Evolutionary conservation across 1,140 invertebrate species (phyloP).

Genomic region (Heliconius hermathena): DNA sequence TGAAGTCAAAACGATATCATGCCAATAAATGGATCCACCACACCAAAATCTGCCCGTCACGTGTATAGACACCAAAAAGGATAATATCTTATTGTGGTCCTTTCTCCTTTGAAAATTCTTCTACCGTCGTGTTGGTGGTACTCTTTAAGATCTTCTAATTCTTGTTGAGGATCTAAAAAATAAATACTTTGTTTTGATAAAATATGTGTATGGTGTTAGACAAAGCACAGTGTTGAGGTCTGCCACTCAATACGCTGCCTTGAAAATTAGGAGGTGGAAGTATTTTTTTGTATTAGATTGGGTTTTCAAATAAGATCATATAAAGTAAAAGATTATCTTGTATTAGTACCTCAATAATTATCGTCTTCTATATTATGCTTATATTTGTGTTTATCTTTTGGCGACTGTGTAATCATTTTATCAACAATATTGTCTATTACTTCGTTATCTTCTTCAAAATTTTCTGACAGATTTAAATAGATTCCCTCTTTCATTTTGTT

Average conservation of each 20-base stretch:
- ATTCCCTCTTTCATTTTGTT: slow-evolving; percentile 42
- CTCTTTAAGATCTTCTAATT: slow-evolving; percentile 62
- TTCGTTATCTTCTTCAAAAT: slow-evolving; percentile 24
- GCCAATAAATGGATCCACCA: slow-evolving; percentile 62
- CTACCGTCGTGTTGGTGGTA: slow-evolving; percentile 59
- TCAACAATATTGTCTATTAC: slow-evolving; percentile 53
- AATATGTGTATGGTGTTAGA: too few species aligned
- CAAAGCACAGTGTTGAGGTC: too few species aligned
- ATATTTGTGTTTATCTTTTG: slow-evolving; percentile 57
- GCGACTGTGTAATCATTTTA: slow-evolving; percentile 56
- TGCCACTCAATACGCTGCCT: too few species aligned
- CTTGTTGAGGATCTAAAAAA: slow-evolving; percentile 62
- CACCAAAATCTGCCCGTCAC: slow-evolving; percentile 74
- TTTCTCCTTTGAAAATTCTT: slow-evolving; percentile 64
- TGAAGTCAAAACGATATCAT: slow-evolving; percentile 66
- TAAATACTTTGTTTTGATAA: background rate
- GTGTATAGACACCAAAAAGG: slow-evolving; percentile 71
- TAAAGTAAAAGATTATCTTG: background rate
- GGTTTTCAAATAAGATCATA: background rate
- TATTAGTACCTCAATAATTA: slow-evolving; percentile 61
- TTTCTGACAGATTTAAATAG: slow-evolving; percentile 54
- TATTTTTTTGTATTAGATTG: too few species aligned
- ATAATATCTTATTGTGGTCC: slow-evolving; percentile 62
- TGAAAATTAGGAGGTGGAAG: too few species aligned
- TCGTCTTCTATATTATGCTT: slow-evolving; percentile 49